Conservation (phyloP, 2,113 vertebrate species). For the Passerina amoena region DNA sequence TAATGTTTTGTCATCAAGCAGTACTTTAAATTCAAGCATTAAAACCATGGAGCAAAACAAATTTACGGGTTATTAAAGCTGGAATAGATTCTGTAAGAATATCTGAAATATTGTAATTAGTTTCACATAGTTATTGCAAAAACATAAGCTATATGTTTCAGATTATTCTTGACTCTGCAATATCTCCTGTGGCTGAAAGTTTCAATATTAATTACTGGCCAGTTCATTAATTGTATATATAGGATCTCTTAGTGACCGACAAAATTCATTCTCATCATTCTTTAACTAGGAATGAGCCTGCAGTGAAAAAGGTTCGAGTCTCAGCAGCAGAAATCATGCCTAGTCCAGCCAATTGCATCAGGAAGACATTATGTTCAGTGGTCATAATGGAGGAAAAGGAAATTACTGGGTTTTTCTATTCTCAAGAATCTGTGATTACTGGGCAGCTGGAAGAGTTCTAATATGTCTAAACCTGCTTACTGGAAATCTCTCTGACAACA, state of each 20-base stretch:
- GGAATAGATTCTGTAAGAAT: neutral
- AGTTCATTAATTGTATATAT: neutral
- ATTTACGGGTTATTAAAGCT: neutral
- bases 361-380: neutral
- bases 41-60: neutral
- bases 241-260: neutral
- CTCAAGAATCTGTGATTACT: neutral
- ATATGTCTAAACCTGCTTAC: neutral
- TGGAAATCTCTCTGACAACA: neutral
- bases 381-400: neutral
- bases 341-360: neutral
- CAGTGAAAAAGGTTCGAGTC: neutral
- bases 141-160: neutral
- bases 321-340: neutral
- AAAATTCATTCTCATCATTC: neutral
- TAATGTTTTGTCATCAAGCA: neutral
- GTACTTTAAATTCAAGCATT: neutral
- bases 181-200: neutral
- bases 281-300: neutral
- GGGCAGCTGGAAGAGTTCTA: neutral
- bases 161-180: neutral
- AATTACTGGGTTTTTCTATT: neutral
- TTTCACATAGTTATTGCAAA: neutral
- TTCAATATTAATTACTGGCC: neutral
- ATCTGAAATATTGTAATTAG: neutral